Base-by-base conservation (phyloP, 2,797 vertebrate genomes). In the Manis javanica region DNA sequence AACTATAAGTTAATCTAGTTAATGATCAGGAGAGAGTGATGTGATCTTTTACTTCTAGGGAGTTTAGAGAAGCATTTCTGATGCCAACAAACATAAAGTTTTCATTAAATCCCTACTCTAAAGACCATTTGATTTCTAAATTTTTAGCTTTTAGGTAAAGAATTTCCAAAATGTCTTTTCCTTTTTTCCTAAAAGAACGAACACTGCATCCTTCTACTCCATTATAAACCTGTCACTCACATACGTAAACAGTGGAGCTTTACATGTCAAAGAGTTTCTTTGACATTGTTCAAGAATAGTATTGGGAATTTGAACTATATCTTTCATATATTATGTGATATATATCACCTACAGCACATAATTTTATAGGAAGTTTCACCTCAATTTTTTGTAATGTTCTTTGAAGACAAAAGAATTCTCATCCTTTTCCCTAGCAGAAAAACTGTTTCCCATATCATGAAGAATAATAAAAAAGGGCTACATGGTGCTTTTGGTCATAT, bases 341-440 rank as follows among this genome's bases (percentile, higher is more conserved):
- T 63, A 16, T 8, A 53, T 69, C 63, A 84, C 24, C 8, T 39
- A 31, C 46, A 8, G 31, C 15, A 24, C 49, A 18, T 49, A 86
- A 55, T 59, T 81, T 84, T 64, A 46, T 8, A 69, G 46, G 66
- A 93, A 87, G 5, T 49, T 84, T 90, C 49, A 42, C 61, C 34
- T 90, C 0, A 19, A 13, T 34, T 64, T 83, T 89, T 93, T 23
- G 64, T 2, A 71, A 66, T 68, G 49, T 49, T 68, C 18, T 51
- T 66, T 94, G 79, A 87, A 87, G 14, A 59, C 29, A 84, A 64
- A 68, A 37, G 1, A 87, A 86, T 69, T 71, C 39, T 77, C 18
- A 59, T 57, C 12, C 49, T 82, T 94, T 95, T 85, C 51, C 24
- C 37, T 66, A 55, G 39, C n/a, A 84, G 37, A 77, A 93, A 93